Conservation (phyloP, 1,140 invertebrate genomes). For the Hycleus cichorii region DNA sequence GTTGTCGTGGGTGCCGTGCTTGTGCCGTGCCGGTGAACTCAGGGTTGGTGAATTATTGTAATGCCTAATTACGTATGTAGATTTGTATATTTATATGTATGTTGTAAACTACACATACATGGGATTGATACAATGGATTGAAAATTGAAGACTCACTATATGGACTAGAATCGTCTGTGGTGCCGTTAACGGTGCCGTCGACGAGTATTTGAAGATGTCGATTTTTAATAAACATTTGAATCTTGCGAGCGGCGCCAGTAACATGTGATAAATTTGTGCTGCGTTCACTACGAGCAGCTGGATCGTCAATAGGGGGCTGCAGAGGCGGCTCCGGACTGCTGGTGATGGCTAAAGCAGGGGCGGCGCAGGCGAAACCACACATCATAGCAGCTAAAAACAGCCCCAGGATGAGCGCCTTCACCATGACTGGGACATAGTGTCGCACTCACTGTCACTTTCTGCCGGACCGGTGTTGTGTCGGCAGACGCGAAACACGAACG, state of each 20-base stretch:
- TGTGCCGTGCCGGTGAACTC: constrained; percentile 17
- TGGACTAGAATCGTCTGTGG: constrained; percentile 62
- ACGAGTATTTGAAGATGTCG: constrained; percentile 67
- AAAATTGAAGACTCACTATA: constrained; percentile 61
- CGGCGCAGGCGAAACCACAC: constrained; percentile 36
- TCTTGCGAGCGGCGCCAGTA: constrained; percentile 62
- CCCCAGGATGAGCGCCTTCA: constrained; percentile 40
- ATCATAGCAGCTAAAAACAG: constrained; percentile 36
- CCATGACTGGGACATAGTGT: constrained; percentile 42
- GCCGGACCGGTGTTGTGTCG: constrained; percentile 22
- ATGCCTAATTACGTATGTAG: background rate
- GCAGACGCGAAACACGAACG: constrained; percentile 33
- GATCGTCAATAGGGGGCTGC: constrained; percentile 28
- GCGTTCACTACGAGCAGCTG: constrained; percentile 48
- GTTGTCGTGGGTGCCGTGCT: constrained; percentile 16
- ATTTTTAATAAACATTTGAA: constrained; percentile 75
- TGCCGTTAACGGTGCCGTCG: constrained; percentile 72
- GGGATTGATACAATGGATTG: constrained; percentile 2
- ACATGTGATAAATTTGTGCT: constrained; percentile 68
- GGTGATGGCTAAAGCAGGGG: constrained; percentile 13
- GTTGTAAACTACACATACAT: background rate
- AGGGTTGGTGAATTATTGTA: background rate
- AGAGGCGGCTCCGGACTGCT: constrained; percentile 20
- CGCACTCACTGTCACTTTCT: constrained; percentile 35
- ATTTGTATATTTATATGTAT: background rate